These are phyloP conservation scores for Apeltes quadracus DNA, from an alignment of 2,113 vertebrate genomes.

Conservation along the genomic window DNA sequence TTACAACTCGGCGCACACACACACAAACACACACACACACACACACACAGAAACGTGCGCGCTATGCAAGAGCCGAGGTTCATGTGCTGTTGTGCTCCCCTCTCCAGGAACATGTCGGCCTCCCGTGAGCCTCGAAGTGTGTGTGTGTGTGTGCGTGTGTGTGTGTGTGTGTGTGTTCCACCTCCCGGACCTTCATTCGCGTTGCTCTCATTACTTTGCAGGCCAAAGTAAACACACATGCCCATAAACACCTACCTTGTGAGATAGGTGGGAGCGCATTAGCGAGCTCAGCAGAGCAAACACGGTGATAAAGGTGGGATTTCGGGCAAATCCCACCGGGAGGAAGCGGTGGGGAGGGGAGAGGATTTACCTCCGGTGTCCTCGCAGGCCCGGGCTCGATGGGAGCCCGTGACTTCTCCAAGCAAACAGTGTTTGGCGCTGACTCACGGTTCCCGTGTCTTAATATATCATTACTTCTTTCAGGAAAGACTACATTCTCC, in stretches of 20 bases:
- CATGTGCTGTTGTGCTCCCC: slow-evolving; percentile 33
- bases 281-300: slow-evolving; percentile 75
- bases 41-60: neutral
- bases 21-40: neutral
- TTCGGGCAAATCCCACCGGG: slow-evolving; percentile 61
- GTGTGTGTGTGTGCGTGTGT: no score
- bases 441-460: slow-evolving; percentile 73
- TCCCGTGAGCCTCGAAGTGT: slow-evolving; percentile 50
- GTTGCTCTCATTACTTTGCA: slow-evolving; percentile 50
- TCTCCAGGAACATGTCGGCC: slow-evolving; percentile 60
- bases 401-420: slow-evolving; percentile 57
- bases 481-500: slow-evolving; percentile 46
- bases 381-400: slow-evolving; percentile 67
- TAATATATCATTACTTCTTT: slow-evolving; percentile 74
- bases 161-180: slow-evolving; percentile 63
- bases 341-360: slow-evolving; percentile 65
- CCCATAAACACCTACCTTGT: slow-evolving; percentile 69
- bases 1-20: slow-evolving; percentile 63
- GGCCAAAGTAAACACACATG: slow-evolving; percentile 56
- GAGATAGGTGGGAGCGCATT: slow-evolving; percentile 68
- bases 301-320: slow-evolving; percentile 70
- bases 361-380: slow-evolving; percentile 65
- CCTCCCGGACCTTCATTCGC: slow-evolving; percentile 30
- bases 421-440: slow-evolving; percentile 70
- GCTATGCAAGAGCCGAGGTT: slow-evolving; percentile 12